A percentile compares a stretch with the other conserved stretches of the same genome.
Conservation (phyloP, 2,797 vertebrate species). For the Pangasius krempfi region DNA sequence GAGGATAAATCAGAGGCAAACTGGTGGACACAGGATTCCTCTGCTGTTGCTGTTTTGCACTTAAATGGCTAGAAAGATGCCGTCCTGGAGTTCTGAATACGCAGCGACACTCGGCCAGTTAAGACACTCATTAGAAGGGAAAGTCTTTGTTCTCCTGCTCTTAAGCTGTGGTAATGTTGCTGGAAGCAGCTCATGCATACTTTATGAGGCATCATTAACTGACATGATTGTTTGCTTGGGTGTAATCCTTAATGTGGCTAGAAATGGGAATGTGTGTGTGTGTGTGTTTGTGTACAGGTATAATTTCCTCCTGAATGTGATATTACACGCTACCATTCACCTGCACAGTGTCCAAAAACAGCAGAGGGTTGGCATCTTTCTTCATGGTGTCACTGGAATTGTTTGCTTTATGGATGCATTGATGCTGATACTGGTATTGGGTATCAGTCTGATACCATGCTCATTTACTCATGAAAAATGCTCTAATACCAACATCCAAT, state of each 20-base stretch:
- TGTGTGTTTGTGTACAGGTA: constrained; percentile 33
- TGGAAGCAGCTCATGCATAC: constrained; percentile 48
- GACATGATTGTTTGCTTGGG: constrained; percentile 51
- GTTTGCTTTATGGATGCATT: neutral
- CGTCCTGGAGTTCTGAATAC: constrained; percentile 20
- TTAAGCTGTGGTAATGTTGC: constrained; percentile 45
- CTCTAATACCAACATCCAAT: neutral
- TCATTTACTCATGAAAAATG: neutral
- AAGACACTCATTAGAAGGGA: constrained; percentile 50
- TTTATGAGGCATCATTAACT: constrained; percentile 54
- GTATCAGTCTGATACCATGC: neutral
- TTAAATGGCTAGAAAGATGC: constrained; percentile 35
- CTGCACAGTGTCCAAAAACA: neutral
- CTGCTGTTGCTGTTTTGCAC: constrained; percentile 47
- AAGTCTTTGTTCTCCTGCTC: constrained; percentile 41
- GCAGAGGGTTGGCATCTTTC: neutral
- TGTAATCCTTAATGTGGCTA: constrained; percentile 50
- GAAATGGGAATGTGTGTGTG: constrained; percentile 22
- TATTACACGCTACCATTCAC: neutral
- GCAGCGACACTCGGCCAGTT: constrained; percentile 48
- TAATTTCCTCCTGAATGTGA: constrained; percentile 14
- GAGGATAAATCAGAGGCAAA: constrained; percentile 38
- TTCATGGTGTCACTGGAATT: constrained; percentile 5
- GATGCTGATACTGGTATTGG: neutral
- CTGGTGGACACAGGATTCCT: constrained; percentile 41